Evolutionary conservation across 2,888 invertebrate genomes (phyloP), one percentile per base, ranked within the genome.

Genomic region (Watsonalla binaria): DNA sequence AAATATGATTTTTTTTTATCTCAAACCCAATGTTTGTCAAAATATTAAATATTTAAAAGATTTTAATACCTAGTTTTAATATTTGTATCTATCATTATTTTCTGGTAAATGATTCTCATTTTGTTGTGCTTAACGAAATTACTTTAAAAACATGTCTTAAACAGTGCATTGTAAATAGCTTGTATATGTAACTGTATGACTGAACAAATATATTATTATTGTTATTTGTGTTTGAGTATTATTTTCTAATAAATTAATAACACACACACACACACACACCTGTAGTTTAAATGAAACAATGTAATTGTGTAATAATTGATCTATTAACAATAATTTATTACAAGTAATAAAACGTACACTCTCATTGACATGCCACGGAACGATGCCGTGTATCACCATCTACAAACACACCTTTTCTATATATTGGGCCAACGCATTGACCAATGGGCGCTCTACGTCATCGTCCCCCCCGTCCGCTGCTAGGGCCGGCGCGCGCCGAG

Each of bases 321-420:
- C 83, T 90, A 90, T 88, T 90, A 89, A 90, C 88, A 88, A 89
- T 88, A 89, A 86, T 86, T 87, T 86, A 86, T 86, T 86, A 85
- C 82, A 82, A 68, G 65, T 82, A 82, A 82, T 84, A 82, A 85
- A 85, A 85, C 80, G 74, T 84, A 85, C 86, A 77, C 78, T 76
- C 81, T 74, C 72, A 70, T 74, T 69, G 77, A 80, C 81, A 78
- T 78, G 85, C 74, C 68, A 61, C 72, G 66, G 69, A 66, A 62
- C 74, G 74, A 71, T 70, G 69, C 49, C 72, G 70, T 74, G 64
- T 72, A 72, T 68, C 76, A 70, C 75, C 37, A 70, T 47, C 54
- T 53, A 48, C 65, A 61, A 69, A 79, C 71, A 74, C 76, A 72
- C 75, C 80, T 81, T 73, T 66, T 8, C 42, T 42, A 42, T 11